Percentiles rank a stretch among this genome's conserved stretches.
phyloP scores from a whole-genome alignment of 2,888 invertebrate species.

The Cordilura impudica region DNA sequence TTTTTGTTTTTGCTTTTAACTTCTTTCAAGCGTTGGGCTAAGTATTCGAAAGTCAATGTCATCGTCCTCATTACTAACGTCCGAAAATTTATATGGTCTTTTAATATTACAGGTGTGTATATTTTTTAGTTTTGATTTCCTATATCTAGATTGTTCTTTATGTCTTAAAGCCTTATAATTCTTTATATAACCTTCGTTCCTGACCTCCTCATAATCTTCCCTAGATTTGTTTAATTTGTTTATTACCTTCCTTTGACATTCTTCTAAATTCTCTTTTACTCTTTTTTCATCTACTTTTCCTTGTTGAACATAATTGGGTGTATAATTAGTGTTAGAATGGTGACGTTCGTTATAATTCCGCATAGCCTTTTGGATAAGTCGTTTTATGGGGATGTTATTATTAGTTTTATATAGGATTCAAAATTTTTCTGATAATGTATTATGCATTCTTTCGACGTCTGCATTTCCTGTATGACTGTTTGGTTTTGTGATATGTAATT shows the following conservation, averaged over 20 bases:
- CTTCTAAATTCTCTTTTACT: conserved; percentile 20
- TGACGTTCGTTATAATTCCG: conserved; percentile 10
- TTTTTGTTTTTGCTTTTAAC: too few species aligned
- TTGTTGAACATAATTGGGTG: background rate
- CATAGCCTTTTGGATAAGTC: conserved; percentile 27
- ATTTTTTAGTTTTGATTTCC: conserved; percentile 43
- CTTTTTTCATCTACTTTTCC: background rate
- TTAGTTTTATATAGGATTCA: conserved; percentile 36
- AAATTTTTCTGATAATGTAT: conserved; percentile 31
- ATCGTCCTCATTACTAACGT: too few species aligned
- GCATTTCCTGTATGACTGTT: conserved; percentile 59
- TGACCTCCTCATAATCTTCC: conserved; percentile 9
- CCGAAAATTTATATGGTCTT: too few species aligned
- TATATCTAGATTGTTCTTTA: too few species aligned
- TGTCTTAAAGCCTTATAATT: background rate
- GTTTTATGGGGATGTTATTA: conserved; percentile 40
- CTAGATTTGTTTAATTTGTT: conserved; percentile 31
- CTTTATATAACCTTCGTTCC: conserved; percentile 36
- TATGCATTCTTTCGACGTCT: conserved; percentile 58
- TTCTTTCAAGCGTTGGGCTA: too few species aligned
- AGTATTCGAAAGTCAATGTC: too few species aligned
- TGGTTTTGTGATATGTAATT: conserved; percentile 60
- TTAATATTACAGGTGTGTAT: conserved; percentile 55
- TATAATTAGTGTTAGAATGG: background rate
- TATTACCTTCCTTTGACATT: conserved; percentile 37